These are phyloP conservation scores for Nudaria mundana DNA, from an alignment of 2,888 invertebrate species.

Conservation along the genomic window DNA sequence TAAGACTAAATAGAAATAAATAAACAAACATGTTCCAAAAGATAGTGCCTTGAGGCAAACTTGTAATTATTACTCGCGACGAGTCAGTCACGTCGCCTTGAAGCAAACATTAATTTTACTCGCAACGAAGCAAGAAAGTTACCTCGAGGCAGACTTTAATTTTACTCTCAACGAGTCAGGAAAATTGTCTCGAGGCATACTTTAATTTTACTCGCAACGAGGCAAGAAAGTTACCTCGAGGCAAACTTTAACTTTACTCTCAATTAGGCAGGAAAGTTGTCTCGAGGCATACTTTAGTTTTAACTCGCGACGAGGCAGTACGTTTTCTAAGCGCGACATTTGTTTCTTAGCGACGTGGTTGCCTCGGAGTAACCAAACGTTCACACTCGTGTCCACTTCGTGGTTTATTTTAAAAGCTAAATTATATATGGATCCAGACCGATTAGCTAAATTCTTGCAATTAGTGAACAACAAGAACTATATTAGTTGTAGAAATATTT, in stretches of 20 bases:
- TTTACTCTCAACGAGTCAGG: no score
- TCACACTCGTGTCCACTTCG: conserved; percentile 6
- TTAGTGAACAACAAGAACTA: neutral
- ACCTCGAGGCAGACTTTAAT: no score
- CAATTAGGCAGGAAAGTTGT: no score
- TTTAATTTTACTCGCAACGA: no score
- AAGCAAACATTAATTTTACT: no score
- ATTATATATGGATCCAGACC: conserved; percentile 4
- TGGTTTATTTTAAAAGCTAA: conserved; percentile 9
- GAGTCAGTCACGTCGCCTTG: conserved; percentile 1
- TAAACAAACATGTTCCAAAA: conserved; percentile 6
- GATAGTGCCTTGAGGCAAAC: conserved; percentile 6
- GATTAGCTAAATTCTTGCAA: neutral
- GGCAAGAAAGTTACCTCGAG: no score
- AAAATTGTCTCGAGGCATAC: no score
- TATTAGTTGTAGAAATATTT: neutral
- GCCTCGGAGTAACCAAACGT: conserved; percentile 4
- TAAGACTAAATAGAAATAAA: conserved; percentile 9
- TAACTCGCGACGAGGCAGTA: no score
- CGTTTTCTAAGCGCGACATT: no score
- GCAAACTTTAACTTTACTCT: no score
- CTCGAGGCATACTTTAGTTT: no score
- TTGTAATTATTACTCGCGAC: conserved; percentile 3
- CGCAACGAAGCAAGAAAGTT: no score
- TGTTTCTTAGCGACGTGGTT: neutral